Evolutionary conservation across 2,113 vertebrate species (phyloP), one percentile per base, ranked within the genome.

Genomic region (Pluvialis apricaria): DNA sequence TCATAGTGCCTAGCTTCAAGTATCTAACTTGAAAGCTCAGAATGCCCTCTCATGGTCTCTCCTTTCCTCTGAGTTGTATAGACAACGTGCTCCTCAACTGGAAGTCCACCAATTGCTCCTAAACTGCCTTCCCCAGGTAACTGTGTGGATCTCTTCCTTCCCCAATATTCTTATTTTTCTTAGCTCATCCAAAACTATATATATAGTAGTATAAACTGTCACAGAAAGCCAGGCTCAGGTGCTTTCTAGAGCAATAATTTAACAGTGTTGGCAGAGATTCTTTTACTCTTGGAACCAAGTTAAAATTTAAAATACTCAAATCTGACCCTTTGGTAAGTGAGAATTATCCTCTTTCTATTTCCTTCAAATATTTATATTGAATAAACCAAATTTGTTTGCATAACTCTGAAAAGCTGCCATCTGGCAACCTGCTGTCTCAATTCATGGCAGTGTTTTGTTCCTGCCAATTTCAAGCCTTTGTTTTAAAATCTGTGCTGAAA

Each of bases 401-500:
- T 88, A 91, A 87, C 62, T 92, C 94, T 94, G 92, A 94, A 94
- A 94, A 91, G 86, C 83, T 95, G 82, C 96, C 97, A 93, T 95
- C 89, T 97, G 96, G 95, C 87, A 97, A 93, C 47, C 47, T 86
- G 75, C 78, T 96, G 84, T 71, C 87, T 95, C 1, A 1, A 88
- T 96, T 94, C 87, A 93, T 94, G 62, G 92, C 58, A 88, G 62
- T 64, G 55, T 82, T 95, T 76, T 77, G 80, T 82, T 94, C 76
- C 82, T 95, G 91, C 91, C 96, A 97, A 88, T 88, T 97, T 91
- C 51, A 90, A 92, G 42, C 87, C 42, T 97, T 97, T 95, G 95
- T 96, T 96, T 97, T 91, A 92, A 97, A 96, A 96, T 92, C 87
- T 92, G 85, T 90, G 87, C 47, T 91, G 96, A 97, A 97, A 97